These are phyloP conservation scores for Drosophila albomicans DNA, from an alignment of 1,140 invertebrate genomes.

Conservation along the genomic window DNA sequence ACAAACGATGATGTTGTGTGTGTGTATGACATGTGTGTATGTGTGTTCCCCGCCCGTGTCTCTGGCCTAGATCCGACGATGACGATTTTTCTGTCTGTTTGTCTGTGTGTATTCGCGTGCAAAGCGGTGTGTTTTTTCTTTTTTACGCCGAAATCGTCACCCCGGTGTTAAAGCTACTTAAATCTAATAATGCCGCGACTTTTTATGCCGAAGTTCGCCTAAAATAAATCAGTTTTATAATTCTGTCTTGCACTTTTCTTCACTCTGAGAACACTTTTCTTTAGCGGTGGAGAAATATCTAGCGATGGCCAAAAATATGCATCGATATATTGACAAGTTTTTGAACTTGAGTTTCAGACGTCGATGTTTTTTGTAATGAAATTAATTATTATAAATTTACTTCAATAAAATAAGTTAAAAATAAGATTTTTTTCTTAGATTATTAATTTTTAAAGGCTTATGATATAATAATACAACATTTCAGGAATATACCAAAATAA, in stretches of 20 bases:
- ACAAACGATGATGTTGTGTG: slow-evolving; percentile 18
- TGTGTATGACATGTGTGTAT: slow-evolving; percentile 31
- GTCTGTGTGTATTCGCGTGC: slow-evolving; percentile 1
- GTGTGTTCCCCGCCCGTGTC: slow-evolving; percentile 21
- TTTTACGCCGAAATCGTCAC: slow-evolving; percentile 33
- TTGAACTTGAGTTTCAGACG: too few relatives aligned
- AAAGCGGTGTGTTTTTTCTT: not conserved
- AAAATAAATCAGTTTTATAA: slow-evolving; percentile 48
- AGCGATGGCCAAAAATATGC: too few relatives aligned
- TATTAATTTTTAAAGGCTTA: too few relatives aligned
- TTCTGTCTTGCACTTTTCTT: slow-evolving; percentile 44
- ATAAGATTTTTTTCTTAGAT: too few relatives aligned
- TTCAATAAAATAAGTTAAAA: too few relatives aligned
- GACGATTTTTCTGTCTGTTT: slow-evolving; percentile 42
- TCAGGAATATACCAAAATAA: too few relatives aligned
- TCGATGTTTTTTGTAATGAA: too few relatives aligned
- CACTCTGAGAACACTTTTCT: slow-evolving; percentile 15
- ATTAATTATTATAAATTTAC: too few relatives aligned
- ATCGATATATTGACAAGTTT: too few relatives aligned
- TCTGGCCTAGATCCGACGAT: slow-evolving; percentile 36
- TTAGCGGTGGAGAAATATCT: too few relatives aligned
- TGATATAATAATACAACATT: too few relatives aligned
- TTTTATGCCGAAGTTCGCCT: slow-evolving; percentile 37
- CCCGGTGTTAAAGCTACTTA: slow-evolving; percentile 54
- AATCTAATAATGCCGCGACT: slow-evolving; percentile 56